Conservation (phyloP, 2,797 vertebrate species). For the Sebastes cheni region DNA sequence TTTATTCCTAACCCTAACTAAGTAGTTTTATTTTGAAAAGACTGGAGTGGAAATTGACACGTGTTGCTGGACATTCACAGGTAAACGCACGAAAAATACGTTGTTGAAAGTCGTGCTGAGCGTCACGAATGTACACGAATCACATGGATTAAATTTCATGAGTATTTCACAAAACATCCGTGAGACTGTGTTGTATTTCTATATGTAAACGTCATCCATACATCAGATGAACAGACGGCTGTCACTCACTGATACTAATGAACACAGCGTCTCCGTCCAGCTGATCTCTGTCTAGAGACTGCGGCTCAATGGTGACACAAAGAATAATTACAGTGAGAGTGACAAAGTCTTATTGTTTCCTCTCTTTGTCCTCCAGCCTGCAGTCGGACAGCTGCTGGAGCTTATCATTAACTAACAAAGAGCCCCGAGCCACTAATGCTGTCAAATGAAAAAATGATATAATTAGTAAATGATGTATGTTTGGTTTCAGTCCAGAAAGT, state of each 20-base stretch:
- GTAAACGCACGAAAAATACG: too few species aligned
- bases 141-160: too few species aligned
- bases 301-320: background rate
- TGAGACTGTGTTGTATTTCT: too few species aligned
- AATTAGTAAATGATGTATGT: constrained; percentile 16
- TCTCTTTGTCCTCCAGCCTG: background rate
- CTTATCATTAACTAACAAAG: constrained; percentile 24
- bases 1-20: too few species aligned
- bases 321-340: background rate
- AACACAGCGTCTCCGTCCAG: background rate
- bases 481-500: background rate
- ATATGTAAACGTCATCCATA: background rate
- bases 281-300: background rate
- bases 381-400: background rate
- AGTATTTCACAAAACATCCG: too few species aligned
- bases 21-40: too few species aligned
- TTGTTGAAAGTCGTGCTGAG: too few species aligned
- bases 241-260: too few species aligned
- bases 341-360: background rate
- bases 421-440: background rate
- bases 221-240: background rate
- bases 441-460: background rate
- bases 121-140: too few species aligned
- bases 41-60: too few species aligned
- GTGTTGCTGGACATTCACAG: too few species aligned